Base-by-base conservation (phyloP, 2,888 invertebrate species). In the Rosalia funebris region DNA sequence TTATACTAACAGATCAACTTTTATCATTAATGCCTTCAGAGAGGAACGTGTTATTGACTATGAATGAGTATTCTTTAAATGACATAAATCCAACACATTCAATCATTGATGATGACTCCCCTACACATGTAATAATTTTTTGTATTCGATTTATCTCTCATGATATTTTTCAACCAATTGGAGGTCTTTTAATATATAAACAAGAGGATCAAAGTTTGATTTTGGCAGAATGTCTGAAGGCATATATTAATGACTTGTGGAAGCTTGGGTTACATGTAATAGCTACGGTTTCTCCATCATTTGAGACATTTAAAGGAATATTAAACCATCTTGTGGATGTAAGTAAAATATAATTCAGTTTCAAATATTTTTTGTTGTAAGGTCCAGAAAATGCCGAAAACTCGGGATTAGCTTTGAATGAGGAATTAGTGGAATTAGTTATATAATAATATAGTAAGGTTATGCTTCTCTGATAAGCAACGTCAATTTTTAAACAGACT, bases 101-200 rank as follows among this genome's bases (percentile, higher is more conserved):
- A 10, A 48, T 39, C 11, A n/a, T n/a, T n/a, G 47, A 45, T 11
- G 34, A 12, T 17, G 61, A 63, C 1, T 41, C 59, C n/a, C 64
- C 62, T 9, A 62, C 60, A 32, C 59, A 66, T 39, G 55, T 64
- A 36, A 63, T 62, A 14, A 48, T 66, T 16, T 62, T 61, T 52
- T 63, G 62, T 48, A 59, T 62, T 2, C 57, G 66, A 36, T 54
- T 66, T 36, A 31, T 68, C 12, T 45, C 44, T 15, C 25, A 57
- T 32, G 57, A 68, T 25, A 39, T 34, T 9, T 69, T 65, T 47
- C 67, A 68, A 62, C 70, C 70, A 34, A 60, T 70, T 19, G 70
- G 66, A 11, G 63, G 59, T 2, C 32, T 69, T 15, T 34, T 66
- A 32, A 55, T 59, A 12, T 64, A 69, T 39, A 59, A 60, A 36